Conservation (phyloP, 2,888 invertebrate species). For the Meta bourneti region DNA sequence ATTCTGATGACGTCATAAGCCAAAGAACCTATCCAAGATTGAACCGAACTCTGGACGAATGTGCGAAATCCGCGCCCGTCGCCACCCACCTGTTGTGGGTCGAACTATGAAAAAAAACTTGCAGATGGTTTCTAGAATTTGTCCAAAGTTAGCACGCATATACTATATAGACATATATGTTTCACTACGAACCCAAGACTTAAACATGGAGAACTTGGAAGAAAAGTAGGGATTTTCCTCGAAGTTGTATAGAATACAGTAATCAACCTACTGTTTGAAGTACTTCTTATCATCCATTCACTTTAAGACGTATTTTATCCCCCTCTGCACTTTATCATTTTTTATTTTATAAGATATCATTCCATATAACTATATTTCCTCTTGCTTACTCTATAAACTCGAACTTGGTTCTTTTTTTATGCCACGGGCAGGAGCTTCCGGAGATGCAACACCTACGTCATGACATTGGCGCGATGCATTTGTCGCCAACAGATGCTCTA, state of each 20-base stretch:
- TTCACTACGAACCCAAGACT: constrained; percentile 68
- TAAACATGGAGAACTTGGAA: constrained; percentile 56
- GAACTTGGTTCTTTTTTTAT: constrained; percentile 50
- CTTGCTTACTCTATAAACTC: constrained; percentile 31
- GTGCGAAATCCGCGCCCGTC: constrained; percentile 29
- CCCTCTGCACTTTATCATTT: constrained; percentile 69
- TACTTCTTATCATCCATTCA: constrained; percentile 71
- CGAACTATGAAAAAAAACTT: constrained; percentile 47
- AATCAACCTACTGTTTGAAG: constrained; percentile 68
- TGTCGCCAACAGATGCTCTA: too few species aligned
- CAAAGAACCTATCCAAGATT: constrained; percentile 80
- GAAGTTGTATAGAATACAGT: constrained; percentile 68
- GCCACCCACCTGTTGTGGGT: constrained; percentile 52
- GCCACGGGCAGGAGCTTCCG: constrained; percentile 53
- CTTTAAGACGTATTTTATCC: constrained; percentile 74
- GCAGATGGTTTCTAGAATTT: constrained; percentile 66
- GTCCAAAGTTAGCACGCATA: constrained; percentile 72
- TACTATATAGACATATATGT: constrained; percentile 62
- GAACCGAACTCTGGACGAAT: constrained; percentile 61
- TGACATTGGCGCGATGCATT: too few species aligned
- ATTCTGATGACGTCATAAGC: constrained; percentile 85
- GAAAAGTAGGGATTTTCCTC: constrained; percentile 61
- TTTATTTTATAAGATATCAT: constrained; percentile 52
- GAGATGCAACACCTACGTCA: not conserved
- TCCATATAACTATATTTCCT: constrained; percentile 25